Evolutionary conservation across 2,888 invertebrate species (phyloP), one percentile per base, ranked within the genome.

Genomic region (Conistra vaccinii): DNA sequence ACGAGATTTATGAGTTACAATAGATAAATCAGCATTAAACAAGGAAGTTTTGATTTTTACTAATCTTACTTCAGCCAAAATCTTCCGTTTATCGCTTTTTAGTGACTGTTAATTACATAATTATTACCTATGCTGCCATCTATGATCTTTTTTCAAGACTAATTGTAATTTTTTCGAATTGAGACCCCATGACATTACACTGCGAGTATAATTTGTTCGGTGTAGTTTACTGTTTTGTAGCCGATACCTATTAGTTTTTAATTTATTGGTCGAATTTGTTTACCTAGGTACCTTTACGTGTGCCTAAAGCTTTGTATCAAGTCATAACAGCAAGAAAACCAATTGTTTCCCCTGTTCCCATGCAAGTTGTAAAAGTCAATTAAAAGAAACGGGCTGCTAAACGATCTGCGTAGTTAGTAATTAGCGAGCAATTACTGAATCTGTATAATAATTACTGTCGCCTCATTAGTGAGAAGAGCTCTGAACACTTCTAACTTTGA

Each of bases 361-460:
- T 48, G 60, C 58, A 23, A 53, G 29, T 12, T 39, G 62, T 65
- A 26, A 35, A 79, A 73, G 26, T 51, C 63, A 69, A 65, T 79
- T 69, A 45, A 58, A 45, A 68, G 45, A 61, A 67, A 65, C 17
- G 51, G 14, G 51, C 57, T 26, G 20, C 45, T 26, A 61, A 72
- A 79, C 26, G 68, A 79, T 60, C 69, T 61, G 32, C 72, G 32
- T 53, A 55, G 55, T 39, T n/a, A 23, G 62, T 65, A 72, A 79
- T 72, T 79, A 42, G 58, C 39, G 35, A 55, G 53, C 32, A 65
- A 73, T 73, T 48, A 55, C 39, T 26, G 32, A 72, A 29, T 73
- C n/a, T 66, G 69, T 73, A 69, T 69, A 80, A 66, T 61, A n/a
- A 61, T 60, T 60, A 35, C 69, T 69, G 32, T 62, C 39, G 51